phyloP scores from a whole-genome alignment of 2,113 vertebrate species.

The Daboia siamensis region DNA sequence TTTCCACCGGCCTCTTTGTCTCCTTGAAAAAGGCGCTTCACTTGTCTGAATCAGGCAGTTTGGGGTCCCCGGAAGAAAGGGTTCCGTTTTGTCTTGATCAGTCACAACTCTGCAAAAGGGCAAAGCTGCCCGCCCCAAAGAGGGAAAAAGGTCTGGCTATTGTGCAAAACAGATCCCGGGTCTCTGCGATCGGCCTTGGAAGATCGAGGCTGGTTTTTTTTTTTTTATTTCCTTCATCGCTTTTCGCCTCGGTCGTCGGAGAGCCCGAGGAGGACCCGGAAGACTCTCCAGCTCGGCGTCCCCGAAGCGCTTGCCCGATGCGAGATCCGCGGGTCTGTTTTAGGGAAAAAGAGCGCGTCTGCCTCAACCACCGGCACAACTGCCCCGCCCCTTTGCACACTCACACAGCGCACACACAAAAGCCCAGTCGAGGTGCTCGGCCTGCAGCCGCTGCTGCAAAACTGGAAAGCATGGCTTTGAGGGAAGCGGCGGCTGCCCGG shows the following conservation, averaged over 20 bases:
- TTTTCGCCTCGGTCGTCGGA: neutral
- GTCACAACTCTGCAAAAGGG: neutral
- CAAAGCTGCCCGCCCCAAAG: neutral
- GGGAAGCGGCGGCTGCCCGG: accelerated
- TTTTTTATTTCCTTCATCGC: neutral
- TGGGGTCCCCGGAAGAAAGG: neutral
- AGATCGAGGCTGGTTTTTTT: neutral
- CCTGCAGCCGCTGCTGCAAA: neutral
- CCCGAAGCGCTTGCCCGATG: neutral
- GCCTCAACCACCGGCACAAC: neutral
- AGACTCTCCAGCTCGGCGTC: neutral
- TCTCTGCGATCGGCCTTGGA: neutral
- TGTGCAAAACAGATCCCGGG: neutral
- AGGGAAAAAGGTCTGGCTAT: neutral
- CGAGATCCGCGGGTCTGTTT: neutral
- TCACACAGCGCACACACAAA: neutral
- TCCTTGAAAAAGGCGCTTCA: neutral
- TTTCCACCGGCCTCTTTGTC: neutral
- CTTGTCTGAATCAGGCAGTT: neutral
- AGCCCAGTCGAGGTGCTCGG: neutral
- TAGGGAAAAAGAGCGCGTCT: neutral
- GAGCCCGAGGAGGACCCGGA: neutral
- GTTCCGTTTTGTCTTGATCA: neutral
- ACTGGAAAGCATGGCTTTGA: constrained; percentile 6
- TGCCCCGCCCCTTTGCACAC: neutral